These are phyloP conservation scores for Solen grandis DNA, from an alignment of 1,140 invertebrate genomes.

Conservation along the genomic window DNA sequence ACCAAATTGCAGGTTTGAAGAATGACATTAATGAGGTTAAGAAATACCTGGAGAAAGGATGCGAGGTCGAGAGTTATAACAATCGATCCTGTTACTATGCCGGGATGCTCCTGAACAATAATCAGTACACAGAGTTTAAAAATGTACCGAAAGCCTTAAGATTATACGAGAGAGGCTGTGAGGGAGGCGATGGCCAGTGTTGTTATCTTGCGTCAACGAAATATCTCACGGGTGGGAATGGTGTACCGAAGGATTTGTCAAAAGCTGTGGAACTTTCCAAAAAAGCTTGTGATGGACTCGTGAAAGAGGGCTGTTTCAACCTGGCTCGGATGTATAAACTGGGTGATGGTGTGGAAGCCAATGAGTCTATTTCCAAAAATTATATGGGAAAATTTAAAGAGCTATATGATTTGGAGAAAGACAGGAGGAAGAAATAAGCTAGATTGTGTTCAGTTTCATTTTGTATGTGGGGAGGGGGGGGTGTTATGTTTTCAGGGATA, in stretches of 20 bases:
- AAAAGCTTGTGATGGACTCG: constrained; percentile 28
- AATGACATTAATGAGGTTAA: background rate
- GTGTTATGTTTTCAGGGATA: too few relatives aligned
- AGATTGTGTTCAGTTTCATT: background rate
- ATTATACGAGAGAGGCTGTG: constrained; percentile 17
- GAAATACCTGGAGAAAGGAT: background rate
- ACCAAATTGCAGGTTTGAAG: background rate
- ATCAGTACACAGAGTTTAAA: background rate
- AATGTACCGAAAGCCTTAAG: too few relatives aligned
- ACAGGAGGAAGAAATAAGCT: background rate
- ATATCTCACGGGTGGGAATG: background rate
- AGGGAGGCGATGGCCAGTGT: background rate
- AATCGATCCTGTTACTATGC: background rate
- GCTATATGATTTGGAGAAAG: background rate
- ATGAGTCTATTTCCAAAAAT: background rate
- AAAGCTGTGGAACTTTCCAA: constrained; percentile 2
- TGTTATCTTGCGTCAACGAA: background rate
- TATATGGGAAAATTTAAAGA: constrained; percentile 3
- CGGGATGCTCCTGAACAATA: background rate
- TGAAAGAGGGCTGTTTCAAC: background rate
- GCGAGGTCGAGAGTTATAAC: background rate
- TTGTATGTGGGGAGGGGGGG: too few relatives aligned
- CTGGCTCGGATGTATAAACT: constrained; percentile 15
- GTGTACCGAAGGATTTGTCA: background rate
- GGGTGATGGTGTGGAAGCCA: background rate